Base-by-base conservation (phyloP, 1,140 invertebrate genomes). In the Cydia fagiglandana region DNA sequence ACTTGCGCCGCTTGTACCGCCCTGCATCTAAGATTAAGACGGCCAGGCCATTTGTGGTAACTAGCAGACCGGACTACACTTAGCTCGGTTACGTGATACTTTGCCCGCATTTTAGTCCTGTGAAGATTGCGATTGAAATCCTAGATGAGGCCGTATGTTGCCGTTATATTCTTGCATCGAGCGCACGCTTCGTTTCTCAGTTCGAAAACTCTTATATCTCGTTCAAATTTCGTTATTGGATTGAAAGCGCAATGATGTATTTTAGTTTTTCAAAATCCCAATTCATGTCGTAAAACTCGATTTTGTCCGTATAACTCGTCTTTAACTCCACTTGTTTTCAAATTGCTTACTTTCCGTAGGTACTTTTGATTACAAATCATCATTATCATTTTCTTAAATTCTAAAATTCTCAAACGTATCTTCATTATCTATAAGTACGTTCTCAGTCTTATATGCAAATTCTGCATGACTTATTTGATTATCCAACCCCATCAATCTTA, bases 21-120 rank as follows among this genome's bases (percentile, higher is more conserved):
- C 64, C 45, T 70, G 66, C 66, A 70, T 70, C 66, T 70, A 38
- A 70, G 66, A 70, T 70, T 70, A 68, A 68, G 66, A 10, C 34
- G 66, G 17, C 66, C 34, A 70, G 4, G 30, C 66, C 66, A 70
- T 70, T 70, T 70, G 66, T 17, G 66, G 66, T 70, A 70, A 17
- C 34, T 70, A 68, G 38, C 64, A 28, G 66, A 34, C 66, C 34
- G 34, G 34, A 68, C 64, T 70, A 70, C 66, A 41, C 34, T 70
- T 34, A 20, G 66, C 66, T n/a, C 5, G 38, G 56, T 61, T 70
- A 70, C 66, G 38, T 70, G 66, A 70, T 24, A 34, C 64, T 70
- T 38, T 10, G 38, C n/a, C 30, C 66, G 34, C 34, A 41, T 70
- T 66, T 70, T 70, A 41, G 34, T 70, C 9, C 66, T 38, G 53